Percentiles rank a stretch among this genome's conserved stretches.
Evolutionary conservation across 2,113 vertebrate genomes (phyloP).

Genomic region (Boleophthalmus pectinirostris): DNA sequence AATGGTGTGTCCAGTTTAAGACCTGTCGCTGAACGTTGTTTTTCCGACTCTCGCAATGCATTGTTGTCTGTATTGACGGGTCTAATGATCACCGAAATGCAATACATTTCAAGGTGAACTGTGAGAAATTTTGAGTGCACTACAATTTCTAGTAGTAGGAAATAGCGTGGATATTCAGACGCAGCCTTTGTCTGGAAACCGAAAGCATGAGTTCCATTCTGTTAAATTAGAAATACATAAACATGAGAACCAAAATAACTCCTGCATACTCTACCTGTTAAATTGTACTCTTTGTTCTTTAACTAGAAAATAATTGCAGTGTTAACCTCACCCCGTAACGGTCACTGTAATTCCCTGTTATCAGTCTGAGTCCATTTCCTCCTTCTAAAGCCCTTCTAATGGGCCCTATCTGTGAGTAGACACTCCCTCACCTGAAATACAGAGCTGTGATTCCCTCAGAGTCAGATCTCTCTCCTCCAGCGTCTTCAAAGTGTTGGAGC

Average conservation of each 20-base stretch:
- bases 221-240: background rate
- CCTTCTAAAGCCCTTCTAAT: constrained; percentile 53
- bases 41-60: no score
- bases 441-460: constrained; percentile 15
- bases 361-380: constrained; percentile 48
- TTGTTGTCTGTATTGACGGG: no score
- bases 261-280: background rate
- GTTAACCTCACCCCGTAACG: constrained; percentile 30
- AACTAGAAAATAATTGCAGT: background rate
- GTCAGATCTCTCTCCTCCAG: constrained; percentile 33
- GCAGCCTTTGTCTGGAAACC: no score
- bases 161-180: no score
- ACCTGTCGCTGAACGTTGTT: no score
- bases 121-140: no score
- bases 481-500: constrained; percentile 52
- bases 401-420: constrained; percentile 30
- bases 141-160: no score
- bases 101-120: no score
- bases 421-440: constrained; percentile 27
- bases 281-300: background rate
- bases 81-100: no score
- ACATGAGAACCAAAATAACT: background rate
- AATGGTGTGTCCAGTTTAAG: no score
- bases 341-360: constrained; percentile 53
- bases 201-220: no score